Conservation (phyloP, 2,888 invertebrate genomes). For the Drosophila anceps region DNA sequence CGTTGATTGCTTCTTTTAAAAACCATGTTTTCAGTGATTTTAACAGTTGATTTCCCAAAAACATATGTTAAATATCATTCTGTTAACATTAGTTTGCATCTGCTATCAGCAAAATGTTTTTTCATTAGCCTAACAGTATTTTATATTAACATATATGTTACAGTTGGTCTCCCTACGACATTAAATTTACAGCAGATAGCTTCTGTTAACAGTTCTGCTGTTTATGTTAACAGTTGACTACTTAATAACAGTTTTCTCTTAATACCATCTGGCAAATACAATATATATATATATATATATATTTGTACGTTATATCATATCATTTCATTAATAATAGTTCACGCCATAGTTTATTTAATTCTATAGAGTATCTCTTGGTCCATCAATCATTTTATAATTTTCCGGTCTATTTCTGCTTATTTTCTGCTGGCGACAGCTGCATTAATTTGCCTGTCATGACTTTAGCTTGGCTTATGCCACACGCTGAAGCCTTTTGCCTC, state of each 20-base stretch:
- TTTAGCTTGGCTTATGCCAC: conserved; percentile 50
- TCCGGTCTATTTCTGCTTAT: neutral
- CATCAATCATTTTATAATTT: neutral
- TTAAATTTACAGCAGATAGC: no score
- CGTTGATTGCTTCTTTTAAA: neutral
- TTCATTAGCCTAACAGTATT: no score
- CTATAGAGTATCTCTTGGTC: conserved; percentile 16
- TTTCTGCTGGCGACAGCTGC: conserved; percentile 54
- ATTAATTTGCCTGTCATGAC: conserved; percentile 63
- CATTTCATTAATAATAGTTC: neutral
- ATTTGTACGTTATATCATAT: no score
- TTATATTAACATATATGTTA: no score
- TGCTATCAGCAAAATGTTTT: neutral
- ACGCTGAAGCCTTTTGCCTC: conserved; percentile 21
- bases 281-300: neutral
- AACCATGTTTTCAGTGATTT: neutral
- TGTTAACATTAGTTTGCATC: neutral
- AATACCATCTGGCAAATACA: neutral
- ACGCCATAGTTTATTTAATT: neutral
- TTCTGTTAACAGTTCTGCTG: no score
- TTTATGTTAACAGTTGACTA: no score
- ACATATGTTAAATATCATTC: neutral
- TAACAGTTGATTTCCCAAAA: neutral
- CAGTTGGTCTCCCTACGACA: no score
- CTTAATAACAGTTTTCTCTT: neutral